Evolutionary conservation across 2,888 invertebrate species (phyloP).

Genomic region (Drosophila antonietae): DNA sequence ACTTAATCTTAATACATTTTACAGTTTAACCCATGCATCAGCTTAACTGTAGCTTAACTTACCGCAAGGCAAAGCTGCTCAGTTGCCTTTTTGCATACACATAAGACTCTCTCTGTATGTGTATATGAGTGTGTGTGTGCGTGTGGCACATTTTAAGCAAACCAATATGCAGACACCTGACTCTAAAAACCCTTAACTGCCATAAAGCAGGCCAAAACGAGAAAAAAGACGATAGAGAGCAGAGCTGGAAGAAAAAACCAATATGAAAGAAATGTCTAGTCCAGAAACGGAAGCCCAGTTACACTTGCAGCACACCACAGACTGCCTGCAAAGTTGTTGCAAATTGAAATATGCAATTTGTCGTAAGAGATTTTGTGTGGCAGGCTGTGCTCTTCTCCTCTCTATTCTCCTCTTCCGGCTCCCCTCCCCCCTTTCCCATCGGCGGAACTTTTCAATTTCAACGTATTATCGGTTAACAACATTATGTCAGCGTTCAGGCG

Average conservation of each 20-base stretch:
- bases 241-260: slow-evolving; percentile 6
- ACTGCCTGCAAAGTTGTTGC: slow-evolving; percentile 68
- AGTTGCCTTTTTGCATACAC: slow-evolving; percentile 52
- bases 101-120: background rate
- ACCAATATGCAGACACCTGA: slow-evolving; percentile 76
- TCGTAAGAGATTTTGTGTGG: slow-evolving; percentile 78
- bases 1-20: slow-evolving; percentile 77
- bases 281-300: slow-evolving; percentile 51
- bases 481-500: slow-evolving; percentile 81
- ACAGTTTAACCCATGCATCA: slow-evolving; percentile 78
- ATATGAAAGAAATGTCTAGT: slow-evolving; percentile 42
- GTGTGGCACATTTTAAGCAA: slow-evolving; percentile 63
- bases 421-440: background rate
- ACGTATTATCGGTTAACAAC: slow-evolving; percentile 82
- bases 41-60: slow-evolving; percentile 73
- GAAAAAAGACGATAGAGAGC: slow-evolving; percentile 1
- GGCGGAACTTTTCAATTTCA: slow-evolving; percentile 68
- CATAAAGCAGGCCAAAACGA: slow-evolving; percentile 37
- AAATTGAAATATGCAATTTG: slow-evolving; percentile 81
- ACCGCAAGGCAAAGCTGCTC: slow-evolving; percentile 51
- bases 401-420: too few species aligned
- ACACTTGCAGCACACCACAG: slow-evolving; percentile 25
- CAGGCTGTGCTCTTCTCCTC: slow-evolving; percentile 18
- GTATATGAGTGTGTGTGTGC: slow-evolving; percentile 9
- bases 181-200: slow-evolving; percentile 55